Conservation (phyloP, 2,113 vertebrate genomes). For the Megaleporinus macrocephalus region DNA sequence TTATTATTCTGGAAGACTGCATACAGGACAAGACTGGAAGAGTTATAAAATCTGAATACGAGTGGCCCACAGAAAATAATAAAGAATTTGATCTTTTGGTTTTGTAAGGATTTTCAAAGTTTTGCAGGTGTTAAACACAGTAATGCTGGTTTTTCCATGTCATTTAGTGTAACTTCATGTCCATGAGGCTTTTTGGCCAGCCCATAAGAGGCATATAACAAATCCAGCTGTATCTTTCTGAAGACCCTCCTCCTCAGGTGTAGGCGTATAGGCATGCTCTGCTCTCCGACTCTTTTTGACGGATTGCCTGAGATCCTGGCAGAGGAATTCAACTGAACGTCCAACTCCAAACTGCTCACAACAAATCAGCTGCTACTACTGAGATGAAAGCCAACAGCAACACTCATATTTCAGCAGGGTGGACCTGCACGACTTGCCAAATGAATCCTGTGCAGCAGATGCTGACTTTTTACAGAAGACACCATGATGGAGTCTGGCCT, state of each 20-base stretch:
- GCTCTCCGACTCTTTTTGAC: constrained; percentile 20
- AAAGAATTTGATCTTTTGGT: too few relatives aligned
- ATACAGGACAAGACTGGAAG: too few relatives aligned
- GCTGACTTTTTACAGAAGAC: constrained; percentile 36
- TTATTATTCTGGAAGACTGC: not conserved
- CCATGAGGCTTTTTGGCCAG: not conserved
- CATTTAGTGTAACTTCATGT: not conserved
- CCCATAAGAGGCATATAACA: constrained; percentile 10
- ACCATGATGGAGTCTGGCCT: constrained; percentile 30
- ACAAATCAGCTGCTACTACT: constrained; percentile 49
- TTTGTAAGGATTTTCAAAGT: not conserved
- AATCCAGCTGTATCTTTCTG: constrained; percentile 16
- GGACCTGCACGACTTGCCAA: constrained; percentile 36
- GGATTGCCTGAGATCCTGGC: constrained; percentile 37
- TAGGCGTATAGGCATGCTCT: constrained; percentile 38
- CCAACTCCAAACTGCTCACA: constrained; percentile 46
- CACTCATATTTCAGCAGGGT: constrained; percentile 51
- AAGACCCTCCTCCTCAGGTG: constrained; percentile 27
- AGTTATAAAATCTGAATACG: too few relatives aligned
- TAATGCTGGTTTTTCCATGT: not conserved
- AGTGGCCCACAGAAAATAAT: too few relatives aligned
- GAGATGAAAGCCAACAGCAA: constrained; percentile 53
- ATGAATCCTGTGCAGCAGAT: constrained; percentile 26
- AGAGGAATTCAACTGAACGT: constrained; percentile 52
- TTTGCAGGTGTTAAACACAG: not conserved